These are phyloP conservation scores for Stictonetta naevosa DNA, from an alignment of 2,113 vertebrate genomes.

Conservation along the genomic window DNA sequence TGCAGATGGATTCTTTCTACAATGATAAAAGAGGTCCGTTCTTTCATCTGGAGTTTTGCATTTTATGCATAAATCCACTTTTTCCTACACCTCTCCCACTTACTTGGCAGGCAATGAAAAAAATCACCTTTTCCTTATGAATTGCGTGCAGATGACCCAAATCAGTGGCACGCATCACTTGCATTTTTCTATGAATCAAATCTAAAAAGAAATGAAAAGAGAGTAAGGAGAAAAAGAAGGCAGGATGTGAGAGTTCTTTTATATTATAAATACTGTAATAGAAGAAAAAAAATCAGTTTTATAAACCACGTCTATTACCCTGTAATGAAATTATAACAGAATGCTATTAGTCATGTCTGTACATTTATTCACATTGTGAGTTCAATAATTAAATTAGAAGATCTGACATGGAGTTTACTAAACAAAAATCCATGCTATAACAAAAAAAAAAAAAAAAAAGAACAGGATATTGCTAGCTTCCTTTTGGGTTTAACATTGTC, in stretches of 20 bases:
- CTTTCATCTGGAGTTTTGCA: constrained; percentile 42
- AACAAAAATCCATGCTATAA: constrained; percentile 13
- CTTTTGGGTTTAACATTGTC: constrained; percentile 58
- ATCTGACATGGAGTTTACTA: constrained; percentile 53
- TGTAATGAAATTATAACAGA: constrained; percentile 47
- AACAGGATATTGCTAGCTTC: constrained; percentile 33
- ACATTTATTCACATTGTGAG: constrained; percentile 34
- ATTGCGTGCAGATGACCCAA: constrained; percentile 34
- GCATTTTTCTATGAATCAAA: constrained; percentile 14
- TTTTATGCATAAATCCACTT: constrained; percentile 33
- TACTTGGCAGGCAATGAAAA: constrained; percentile 30
- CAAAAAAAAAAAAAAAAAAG: neutral
- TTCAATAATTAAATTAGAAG: constrained; percentile 60
- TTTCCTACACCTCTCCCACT: constrained; percentile 27
- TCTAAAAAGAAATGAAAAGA: constrained; percentile 29
- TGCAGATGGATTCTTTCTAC: constrained; percentile 20
- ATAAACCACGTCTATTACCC: constrained; percentile 13
- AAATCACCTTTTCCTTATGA: constrained; percentile 41
- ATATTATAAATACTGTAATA: constrained; percentile 29
- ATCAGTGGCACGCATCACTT: neutral
- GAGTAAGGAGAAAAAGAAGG: neutral
- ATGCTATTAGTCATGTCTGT: constrained; percentile 39
- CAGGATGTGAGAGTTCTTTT: constrained; percentile 30
- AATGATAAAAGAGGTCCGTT: neutral
- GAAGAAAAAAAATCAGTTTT: neutral